Percentiles rank a stretch among this genome's conserved stretches.
Evolutionary conservation across 2,888 invertebrate species (phyloP).

Genomic region (Bugulina stolonifera): DNA sequence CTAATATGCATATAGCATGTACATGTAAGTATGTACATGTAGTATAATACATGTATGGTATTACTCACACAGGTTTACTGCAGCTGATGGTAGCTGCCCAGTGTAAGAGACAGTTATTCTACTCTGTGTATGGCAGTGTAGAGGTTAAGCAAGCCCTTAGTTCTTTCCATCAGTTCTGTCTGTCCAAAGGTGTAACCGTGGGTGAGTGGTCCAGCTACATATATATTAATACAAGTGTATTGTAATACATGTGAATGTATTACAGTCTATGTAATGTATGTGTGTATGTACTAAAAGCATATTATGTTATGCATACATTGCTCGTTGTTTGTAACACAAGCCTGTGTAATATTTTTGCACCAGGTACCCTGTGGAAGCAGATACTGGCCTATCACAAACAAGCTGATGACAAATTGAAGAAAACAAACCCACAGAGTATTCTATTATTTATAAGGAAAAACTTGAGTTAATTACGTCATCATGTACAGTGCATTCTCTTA

Average conservation of each 20-base stretch:
- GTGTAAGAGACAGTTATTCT: constrained; percentile 3
- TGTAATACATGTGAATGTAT: no score
- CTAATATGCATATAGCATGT: no score
- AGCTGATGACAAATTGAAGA: neutral
- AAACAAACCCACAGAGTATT: neutral
- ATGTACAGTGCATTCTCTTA: neutral
- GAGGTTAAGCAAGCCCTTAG: neutral
- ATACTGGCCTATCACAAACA: neutral
- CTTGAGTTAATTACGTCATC: neutral
- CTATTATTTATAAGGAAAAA: neutral
- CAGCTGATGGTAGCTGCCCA: constrained; percentile 17
- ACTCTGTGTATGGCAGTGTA: neutral
- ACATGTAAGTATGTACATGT: no score
- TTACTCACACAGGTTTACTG: no score
- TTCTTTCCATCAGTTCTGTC: constrained; percentile 6
- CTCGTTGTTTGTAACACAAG: no score
- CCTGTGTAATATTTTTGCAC: no score
- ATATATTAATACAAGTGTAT: neutral
- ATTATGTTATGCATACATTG: no score
- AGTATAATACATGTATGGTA: no score
- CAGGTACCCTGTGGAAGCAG: neutral
- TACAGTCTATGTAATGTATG: no score
- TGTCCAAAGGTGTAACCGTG: neutral
- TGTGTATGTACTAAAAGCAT: no score
- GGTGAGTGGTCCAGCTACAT: neutral